phyloP scores from a whole-genome alignment of 2,888 invertebrate genomes.

The Odontocerum albicorne region DNA sequence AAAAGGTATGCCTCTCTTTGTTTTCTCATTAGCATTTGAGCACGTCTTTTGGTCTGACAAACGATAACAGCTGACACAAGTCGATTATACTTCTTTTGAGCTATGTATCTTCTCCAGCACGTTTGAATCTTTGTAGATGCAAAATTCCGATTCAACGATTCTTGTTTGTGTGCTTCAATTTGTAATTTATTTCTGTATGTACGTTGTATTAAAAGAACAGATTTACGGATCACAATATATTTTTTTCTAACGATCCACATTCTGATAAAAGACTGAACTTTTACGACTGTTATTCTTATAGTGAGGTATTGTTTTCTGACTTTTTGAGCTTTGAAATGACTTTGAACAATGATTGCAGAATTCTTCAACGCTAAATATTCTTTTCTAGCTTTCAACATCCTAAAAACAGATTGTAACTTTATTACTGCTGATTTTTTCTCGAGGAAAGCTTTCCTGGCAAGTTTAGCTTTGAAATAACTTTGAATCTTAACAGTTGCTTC shows the following conservation, averaged over 20 bases:
- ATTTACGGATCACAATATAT: constrained; percentile 38
- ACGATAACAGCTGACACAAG: background rate
- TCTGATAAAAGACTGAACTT: background rate
- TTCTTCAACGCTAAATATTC: constrained; percentile 38
- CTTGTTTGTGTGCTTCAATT: constrained; percentile 37
- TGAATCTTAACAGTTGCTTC: too few relatives aligned
- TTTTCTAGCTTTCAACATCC: constrained; percentile 35
- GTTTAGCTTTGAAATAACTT: too few relatives aligned
- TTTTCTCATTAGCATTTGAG: background rate
- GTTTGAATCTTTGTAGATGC: constrained; percentile 39
- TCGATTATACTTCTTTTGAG: background rate
- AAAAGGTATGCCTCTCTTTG: background rate
- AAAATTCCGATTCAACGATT: constrained; percentile 34
- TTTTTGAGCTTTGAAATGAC: constrained; percentile 40
- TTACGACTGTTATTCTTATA: constrained; percentile 9
- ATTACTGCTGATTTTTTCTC: background rate
- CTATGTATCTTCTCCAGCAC: constrained; percentile 39
- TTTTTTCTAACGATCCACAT: constrained; percentile 36
- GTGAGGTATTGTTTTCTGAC: constrained; percentile 36
- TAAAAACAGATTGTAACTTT: background rate
- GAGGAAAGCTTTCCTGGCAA: too few relatives aligned
- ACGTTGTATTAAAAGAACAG: constrained; percentile 40
- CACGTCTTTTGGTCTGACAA: background rate
- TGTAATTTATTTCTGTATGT: constrained; percentile 40
- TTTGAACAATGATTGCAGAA: constrained; percentile 40